Evolutionary conservation across 2,113 vertebrate species (phyloP).

Genomic region (Gymnobelideus leadbeateri): DNA sequence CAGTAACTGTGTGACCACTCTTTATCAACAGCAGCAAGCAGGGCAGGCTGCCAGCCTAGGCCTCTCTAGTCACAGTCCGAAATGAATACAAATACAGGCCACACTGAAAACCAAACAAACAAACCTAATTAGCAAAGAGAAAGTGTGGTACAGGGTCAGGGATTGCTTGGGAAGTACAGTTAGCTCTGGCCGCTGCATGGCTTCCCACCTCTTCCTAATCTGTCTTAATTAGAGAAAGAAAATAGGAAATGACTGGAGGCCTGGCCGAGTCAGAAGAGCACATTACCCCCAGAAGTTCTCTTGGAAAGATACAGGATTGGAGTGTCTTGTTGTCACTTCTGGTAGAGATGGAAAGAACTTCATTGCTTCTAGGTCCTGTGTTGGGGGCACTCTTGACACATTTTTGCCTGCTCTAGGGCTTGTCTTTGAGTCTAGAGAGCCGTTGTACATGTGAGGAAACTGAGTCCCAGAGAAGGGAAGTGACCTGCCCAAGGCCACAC

Average conservation of each 20-base stretch:
- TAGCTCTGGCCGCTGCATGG: background rate
- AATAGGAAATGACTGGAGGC: background rate
- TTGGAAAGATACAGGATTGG: background rate
- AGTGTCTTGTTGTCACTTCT: background rate
- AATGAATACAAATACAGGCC: background rate
- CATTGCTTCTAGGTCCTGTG: background rate
- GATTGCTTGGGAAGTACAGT: background rate
- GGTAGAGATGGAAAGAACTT: background rate
- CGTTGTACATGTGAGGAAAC: background rate
- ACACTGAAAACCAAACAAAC: background rate
- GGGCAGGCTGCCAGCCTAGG: background rate
- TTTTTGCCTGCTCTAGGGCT: background rate
- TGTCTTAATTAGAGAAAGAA: constrained; percentile 31
- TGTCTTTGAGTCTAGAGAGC: background rate
- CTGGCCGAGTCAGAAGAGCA: background rate
- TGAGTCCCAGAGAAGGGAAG: background rate
- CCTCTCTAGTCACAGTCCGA: background rate
- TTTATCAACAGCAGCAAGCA: background rate
- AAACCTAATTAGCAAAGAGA: background rate
- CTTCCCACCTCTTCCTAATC: background rate
- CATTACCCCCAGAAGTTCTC: background rate
- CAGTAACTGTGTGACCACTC: background rate
- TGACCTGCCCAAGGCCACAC: background rate
- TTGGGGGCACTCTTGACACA: background rate
- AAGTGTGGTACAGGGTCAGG: background rate